Conservation (phyloP, 2,113 vertebrate species). For the Caloenas nicobarica region DNA sequence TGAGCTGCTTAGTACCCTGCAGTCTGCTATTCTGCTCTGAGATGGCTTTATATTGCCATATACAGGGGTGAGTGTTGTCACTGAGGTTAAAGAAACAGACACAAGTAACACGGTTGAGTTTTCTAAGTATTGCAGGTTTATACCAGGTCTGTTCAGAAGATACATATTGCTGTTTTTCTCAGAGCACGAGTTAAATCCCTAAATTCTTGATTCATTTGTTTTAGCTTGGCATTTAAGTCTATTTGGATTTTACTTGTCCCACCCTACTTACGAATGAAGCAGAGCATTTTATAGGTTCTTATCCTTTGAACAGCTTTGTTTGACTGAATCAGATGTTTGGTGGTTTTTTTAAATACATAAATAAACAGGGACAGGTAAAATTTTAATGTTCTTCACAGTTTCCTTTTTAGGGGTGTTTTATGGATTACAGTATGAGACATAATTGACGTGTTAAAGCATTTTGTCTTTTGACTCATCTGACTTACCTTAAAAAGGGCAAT, state of each 20-base stretch:
- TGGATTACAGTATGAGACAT: neutral
- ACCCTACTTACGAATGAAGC: neutral
- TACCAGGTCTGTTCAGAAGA: neutral
- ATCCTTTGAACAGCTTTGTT: neutral
- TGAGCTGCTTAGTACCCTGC: fast-evolving
- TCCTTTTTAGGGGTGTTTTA: neutral
- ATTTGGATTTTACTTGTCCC: neutral
- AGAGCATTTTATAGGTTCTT: neutral
- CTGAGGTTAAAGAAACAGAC: neutral
- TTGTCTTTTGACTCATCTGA: slow-evolving; percentile 47
- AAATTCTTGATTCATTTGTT: neutral
- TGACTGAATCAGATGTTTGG: neutral
- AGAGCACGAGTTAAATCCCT: neutral
- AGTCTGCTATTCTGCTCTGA: fast-evolving
- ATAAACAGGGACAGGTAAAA: neutral
- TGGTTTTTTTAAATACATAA: neutral
- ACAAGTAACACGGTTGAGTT: too few species aligned
- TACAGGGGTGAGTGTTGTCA: neutral
- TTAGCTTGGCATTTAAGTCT: neutral
- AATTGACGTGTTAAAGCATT: slow-evolving; percentile 13
- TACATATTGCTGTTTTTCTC: neutral
- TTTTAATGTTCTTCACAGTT: neutral
- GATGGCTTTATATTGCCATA: neutral
- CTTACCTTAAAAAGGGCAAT: slow-evolving; percentile 34
- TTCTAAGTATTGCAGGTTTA: fast-evolving